Base-by-base conservation (phyloP, 2,797 vertebrate genomes). In the Balearica regulorum region DNA sequence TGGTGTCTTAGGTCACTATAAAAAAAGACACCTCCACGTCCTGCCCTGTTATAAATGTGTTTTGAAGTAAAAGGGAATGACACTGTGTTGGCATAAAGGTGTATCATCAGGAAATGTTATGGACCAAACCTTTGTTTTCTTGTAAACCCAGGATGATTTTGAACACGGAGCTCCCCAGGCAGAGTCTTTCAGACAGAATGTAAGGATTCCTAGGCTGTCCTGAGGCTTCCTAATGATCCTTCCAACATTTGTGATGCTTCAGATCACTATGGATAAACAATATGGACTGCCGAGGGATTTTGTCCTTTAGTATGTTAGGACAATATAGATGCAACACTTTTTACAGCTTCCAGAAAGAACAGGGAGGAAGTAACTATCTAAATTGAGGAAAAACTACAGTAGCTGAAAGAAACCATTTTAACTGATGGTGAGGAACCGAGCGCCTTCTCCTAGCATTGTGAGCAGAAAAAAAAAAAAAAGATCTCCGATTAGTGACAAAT, bases 401-500 rank as follows among this genome's bases (percentile, higher is more conserved):
- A 88, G 54, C 62, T 91, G 70, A 91, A 87, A 83, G 69, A 83
- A 69, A 51, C 49, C 18, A 17, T 77, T 93, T 83, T 20, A 90
- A 53, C 25, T 62, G 65, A 69, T 48, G 46, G 57, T 41, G 54
- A 89, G 39, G 73, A 94, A 83, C 72, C 0, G 7, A 75, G 20
- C 43, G 48, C 16, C 78, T 91, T 76, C 76, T 87, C 28, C 43
- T 61, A 57, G 69, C 31, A 28, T 26, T 65, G 20, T 58, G 69
- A 94, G 61, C 49, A 78, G 81, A 81, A 84, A 93, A 55, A 83
- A n/a, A n/a, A n/a, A n/a, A 61, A 89, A 55, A 83, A 84, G 8
- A 91, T 94, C 65, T 89, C 39, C 0, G 0, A 55, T 95, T 88
- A 94, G 90, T 94, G 92, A 93, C 89, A 95, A 95, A 94, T 96